phyloP scores from a whole-genome alignment of 1,140 invertebrate species.

The Orussus abietinus region DNA sequence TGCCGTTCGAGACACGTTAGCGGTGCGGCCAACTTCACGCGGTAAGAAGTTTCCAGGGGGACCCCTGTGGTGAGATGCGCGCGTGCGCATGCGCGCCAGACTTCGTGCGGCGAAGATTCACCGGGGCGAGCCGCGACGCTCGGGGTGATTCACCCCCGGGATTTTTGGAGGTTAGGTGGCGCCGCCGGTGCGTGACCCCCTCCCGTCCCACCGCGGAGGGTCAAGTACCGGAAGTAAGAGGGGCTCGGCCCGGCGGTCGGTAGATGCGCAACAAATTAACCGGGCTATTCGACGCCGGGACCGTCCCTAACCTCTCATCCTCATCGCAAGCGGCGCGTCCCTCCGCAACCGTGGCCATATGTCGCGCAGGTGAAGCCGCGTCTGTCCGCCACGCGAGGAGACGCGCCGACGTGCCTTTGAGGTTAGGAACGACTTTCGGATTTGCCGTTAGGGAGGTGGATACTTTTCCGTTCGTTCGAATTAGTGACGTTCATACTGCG shows the following conservation, averaged over 20 bases:
- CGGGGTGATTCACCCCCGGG: background rate
- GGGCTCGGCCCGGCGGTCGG: background rate
- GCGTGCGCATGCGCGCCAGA: background rate
- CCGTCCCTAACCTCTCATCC: conserved; percentile 4
- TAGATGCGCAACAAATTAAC: conserved; percentile 16
- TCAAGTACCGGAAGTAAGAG: conserved; percentile 17
- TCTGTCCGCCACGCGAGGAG: conserved; percentile 7
- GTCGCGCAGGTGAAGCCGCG: conserved; percentile 15
- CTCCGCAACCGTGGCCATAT: conserved; percentile 11
- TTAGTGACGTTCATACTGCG: too few species aligned
- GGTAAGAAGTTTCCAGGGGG: background rate
- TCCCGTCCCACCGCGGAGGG: conserved; percentile 3
- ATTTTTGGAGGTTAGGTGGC: background rate
- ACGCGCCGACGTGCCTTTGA: too few species aligned
- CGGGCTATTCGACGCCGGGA: conserved; percentile 12
- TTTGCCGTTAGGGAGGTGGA: too few species aligned
- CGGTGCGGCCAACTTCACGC: background rate
- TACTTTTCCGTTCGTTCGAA: too few species aligned
- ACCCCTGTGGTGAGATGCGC: too few species aligned
- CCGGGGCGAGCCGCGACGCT: too few species aligned
- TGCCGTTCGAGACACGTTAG: too few species aligned
- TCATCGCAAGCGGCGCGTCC: background rate
- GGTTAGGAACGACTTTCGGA: too few species aligned
- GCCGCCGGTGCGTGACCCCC: conserved; percentile 14
- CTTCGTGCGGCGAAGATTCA: too few species aligned